phyloP scores from a whole-genome alignment of 1,140 invertebrate species.

The Centruroides vittatus region DNA sequence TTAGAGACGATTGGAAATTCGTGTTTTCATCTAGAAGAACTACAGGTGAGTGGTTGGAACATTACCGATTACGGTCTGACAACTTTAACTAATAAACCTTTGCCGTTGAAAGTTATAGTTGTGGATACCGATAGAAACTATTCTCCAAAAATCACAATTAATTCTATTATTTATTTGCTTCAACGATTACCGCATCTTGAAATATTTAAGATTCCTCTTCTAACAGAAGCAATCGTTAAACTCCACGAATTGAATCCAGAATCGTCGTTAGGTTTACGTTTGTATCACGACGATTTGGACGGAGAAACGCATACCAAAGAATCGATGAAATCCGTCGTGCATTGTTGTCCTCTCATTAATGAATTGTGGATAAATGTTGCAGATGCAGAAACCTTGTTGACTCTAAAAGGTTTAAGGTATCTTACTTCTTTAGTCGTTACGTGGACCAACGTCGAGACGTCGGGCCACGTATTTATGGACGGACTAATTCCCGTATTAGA shows the following conservation, averaged over 20 bases:
- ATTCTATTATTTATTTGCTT: background rate
- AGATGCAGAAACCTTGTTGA: background rate
- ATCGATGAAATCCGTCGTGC: background rate
- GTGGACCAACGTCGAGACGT: background rate
- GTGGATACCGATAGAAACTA: background rate
- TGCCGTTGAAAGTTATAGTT: background rate
- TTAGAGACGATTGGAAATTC: background rate
- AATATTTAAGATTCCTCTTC: background rate
- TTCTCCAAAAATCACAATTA: background rate
- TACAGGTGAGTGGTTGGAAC: background rate
- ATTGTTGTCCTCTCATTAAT: background rate
- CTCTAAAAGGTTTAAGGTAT: background rate
- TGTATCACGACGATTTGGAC: background rate
- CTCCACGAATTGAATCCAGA: background rate
- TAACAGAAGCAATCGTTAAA: background rate
- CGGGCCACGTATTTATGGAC: background rate
- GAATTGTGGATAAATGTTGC: background rate
- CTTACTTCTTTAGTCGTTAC: background rate
- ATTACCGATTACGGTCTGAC: background rate
- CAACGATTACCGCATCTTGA: background rate
- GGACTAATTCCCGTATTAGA: background rate
- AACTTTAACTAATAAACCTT: background rate
- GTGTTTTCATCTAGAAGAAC: background rate
- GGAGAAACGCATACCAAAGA: background rate
- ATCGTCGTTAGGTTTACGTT: background rate